Base-by-base conservation (phyloP, 2,113 vertebrate species). In the Lathamus discolor region DNA sequence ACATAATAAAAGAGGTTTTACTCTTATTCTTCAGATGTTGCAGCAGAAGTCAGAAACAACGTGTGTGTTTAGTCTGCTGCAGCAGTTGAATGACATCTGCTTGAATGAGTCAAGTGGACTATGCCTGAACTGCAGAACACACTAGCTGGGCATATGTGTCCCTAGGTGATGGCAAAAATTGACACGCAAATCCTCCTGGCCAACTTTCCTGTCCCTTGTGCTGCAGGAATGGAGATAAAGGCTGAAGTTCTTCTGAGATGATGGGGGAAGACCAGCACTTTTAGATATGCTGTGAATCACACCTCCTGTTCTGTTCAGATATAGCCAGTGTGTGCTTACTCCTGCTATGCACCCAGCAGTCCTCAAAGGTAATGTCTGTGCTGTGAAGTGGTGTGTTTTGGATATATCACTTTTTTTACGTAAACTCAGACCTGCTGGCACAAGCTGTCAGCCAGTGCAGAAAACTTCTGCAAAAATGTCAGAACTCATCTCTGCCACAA, bases 181-280 rank as follows among this genome's bases (percentile, higher is more conserved):
- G 46, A 9, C 25, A 5, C 4, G 0, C 0, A 3, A n/a, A n/a
- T 66, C 13, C 27, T 41, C 17, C n/a, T 22, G 31, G 44, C 35
- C 54, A 27, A 2, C 14, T 13, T 28, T 51, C 16, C 15, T 8
- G n/a, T 5, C 19, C 44, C 46, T 23, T 44, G 37, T 29, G 79
- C 55, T 52, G n/a, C 46, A 35, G 13, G 1, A 33, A 0, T 29
- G 46, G 52, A 41, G 35, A 17, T 20, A 22, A 28, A 67, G 29
- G 23, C 27, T 44, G 49, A 11, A 3, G 9, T 22, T 70, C 23
- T 78, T 18, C 51, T 57, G 69, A 41, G 46, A 25, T 44, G 55
- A 7, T 37, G 55, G 25, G 49, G 66, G 31, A 49, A 54, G 55
- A 28, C 14, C 79, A 83, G 25, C 1, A 1, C n/a, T 77, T 33